Conservation (phyloP, 2,113 vertebrate genomes). For the Myotis yumanensis region DNA sequence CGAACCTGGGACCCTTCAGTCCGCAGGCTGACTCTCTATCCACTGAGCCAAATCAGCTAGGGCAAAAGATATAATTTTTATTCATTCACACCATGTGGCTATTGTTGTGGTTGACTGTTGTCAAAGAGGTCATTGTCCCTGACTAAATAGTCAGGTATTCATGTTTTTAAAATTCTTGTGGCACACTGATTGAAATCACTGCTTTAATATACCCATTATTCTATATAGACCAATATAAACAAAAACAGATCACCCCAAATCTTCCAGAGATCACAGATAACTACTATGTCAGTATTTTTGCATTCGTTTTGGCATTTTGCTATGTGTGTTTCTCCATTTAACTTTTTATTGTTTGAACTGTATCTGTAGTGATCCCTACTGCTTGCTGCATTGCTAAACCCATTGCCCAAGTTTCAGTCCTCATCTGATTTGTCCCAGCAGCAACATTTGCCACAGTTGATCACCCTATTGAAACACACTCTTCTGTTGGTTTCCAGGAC, state of each 20-base stretch:
- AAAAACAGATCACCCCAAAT: neutral
- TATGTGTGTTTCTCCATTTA: neutral
- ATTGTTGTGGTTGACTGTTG: neutral
- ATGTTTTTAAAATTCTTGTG: neutral
- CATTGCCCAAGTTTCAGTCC: neutral
- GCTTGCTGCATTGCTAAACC: neutral
- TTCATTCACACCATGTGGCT: neutral
- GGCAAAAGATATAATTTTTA: neutral
- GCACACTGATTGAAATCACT: neutral
- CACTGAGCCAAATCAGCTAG: too few relatives aligned
- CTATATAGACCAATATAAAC: neutral
- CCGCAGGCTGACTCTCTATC: too few relatives aligned
- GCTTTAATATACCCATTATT: neutral
- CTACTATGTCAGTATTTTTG: neutral
- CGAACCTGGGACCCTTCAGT: too few relatives aligned
- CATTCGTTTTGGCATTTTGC: neutral
- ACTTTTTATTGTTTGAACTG: neutral
- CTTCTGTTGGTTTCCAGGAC: neutral
- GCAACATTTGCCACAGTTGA: neutral
- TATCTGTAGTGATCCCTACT: neutral
- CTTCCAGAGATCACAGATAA: neutral
- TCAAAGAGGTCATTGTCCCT: neutral
- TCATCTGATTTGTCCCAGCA: neutral
- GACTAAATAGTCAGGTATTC: neutral
- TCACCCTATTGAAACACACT: neutral